Conservation (phyloP, 2,888 invertebrate genomes). For the Papilio elwesi region DNA sequence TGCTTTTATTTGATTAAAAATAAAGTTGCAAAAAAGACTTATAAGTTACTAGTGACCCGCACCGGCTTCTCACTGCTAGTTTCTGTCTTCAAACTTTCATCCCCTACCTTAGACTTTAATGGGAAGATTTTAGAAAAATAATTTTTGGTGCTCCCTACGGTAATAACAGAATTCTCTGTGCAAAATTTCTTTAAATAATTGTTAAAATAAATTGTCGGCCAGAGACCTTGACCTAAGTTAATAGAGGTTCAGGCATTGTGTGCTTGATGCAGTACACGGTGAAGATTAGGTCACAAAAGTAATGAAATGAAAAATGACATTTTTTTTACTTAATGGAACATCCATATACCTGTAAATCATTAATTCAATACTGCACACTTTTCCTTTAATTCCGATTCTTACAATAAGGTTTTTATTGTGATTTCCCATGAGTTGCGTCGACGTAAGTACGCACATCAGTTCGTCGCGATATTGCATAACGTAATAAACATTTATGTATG, state of each 20-base stretch:
- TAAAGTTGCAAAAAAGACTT: no score
- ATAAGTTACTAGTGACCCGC: no score
- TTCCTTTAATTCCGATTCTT: constrained; percentile 19
- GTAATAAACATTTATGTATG: background rate
- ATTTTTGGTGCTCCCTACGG: no score
- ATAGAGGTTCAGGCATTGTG: background rate
- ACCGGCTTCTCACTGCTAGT: no score
- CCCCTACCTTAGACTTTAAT: no score
- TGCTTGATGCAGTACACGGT: background rate
- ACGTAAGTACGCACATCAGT: background rate
- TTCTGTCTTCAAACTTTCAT: no score
- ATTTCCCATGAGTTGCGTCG: constrained; percentile 14
- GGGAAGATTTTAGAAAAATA: no score
- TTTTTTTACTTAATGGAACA: background rate
- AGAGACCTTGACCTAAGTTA: background rate
- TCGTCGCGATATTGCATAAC: constrained; percentile 2
- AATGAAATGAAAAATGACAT: background rate
- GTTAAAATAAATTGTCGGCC: no score
- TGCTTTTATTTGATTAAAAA: no score
- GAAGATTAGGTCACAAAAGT: background rate
- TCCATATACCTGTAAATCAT: background rate
- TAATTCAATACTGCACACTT: constrained; percentile 7
- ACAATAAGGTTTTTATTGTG: constrained; percentile 14
- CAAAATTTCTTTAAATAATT: no score
- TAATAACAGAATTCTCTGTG: no score